A percentile compares a stretch with the other conserved stretches of the same genome.
Evolutionary conservation across 2,888 invertebrate genomes (phyloP).

Genomic region (Andrena praecox): DNA sequence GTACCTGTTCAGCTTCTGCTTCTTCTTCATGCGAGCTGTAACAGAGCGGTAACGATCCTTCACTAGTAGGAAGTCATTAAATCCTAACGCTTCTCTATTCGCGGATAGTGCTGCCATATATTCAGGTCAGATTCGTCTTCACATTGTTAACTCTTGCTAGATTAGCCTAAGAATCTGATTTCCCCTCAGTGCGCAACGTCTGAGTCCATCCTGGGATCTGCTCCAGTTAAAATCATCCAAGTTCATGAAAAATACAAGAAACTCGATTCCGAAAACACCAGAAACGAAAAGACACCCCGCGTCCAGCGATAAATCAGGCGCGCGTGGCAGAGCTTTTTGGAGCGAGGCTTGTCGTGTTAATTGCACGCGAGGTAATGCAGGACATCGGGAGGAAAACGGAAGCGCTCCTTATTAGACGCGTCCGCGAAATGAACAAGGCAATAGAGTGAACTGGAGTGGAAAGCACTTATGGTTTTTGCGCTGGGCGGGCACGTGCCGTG

Average conservation of each 20-base stretch:
- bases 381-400: conserved; percentile 17
- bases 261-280: not conserved
- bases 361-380: conserved; percentile 15
- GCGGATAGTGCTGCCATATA: no score
- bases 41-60: conserved; percentile 13
- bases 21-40: conserved; percentile 81
- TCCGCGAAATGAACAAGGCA: conserved; percentile 49
- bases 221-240: not conserved
- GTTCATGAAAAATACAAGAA: conserved; percentile 2
- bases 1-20: conserved; percentile 86
- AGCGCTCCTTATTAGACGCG: conserved; percentile 49
- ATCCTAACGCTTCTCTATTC: no score
- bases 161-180: no score
- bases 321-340: not conserved
- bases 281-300: not conserved
- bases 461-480: conserved; percentile 60
- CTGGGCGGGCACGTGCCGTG: conserved; percentile 29
- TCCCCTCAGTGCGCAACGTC: not conserved
- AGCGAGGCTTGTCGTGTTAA: conserved; percentile 13
- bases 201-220: not conserved
- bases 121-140: no score
- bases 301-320: not conserved
- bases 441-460: conserved; percentile 71
- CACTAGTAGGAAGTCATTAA: not conserved
- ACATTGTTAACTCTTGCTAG: no score